Evolutionary conservation across 2,797 vertebrate genomes (phyloP), one percentile per base, ranked within the genome.

Genomic region (Numenius phaeopus): DNA sequence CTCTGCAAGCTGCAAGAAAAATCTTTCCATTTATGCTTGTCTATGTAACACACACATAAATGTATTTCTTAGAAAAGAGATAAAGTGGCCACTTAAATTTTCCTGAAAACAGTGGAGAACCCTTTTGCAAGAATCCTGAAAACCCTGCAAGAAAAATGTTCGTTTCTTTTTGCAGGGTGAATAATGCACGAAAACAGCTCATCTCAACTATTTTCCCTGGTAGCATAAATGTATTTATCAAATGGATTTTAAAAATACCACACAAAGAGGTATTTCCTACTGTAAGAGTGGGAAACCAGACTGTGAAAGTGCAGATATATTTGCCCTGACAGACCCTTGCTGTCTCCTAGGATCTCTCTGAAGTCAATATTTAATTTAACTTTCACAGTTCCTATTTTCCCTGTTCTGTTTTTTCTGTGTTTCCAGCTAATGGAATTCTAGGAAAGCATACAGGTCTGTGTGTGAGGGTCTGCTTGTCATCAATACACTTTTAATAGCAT

Each of bases 281-380:
- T 72, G 18, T 67, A 67, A 64, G 58, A 92, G 21, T 8, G 55
- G 15, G 10, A 73, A 91, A 66, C 20, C 39, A 32, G 55, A 67
- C 50, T 16, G 3, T 54, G 19, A 59, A 85, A 65, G 27, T 57
- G 39, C 30, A 32, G 65, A 23, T 89, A 1, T 83, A 54, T 80
- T 90, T 89, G 67, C 90, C 90, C 54, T 91, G 16, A 2, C 26
- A 65, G 79, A 66, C 27, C n/a, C 32, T 81, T 72, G 22, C 30
- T 88, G 58, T 85, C 84, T 91, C 90, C 39, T 67, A 69, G 50
- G 65, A 61, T 82, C 24, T 58, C 62, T 69, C 27, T 81, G 62
- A 89, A 96, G 87, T 95, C 95, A 91, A 62, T 90, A 91, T 40
- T 92, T 94, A 91, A 92, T 97, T 92, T 91, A 79, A 72, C 58